Conservation (phyloP, 1,140 invertebrate genomes). For the Chironomus striatipennis region DNA sequence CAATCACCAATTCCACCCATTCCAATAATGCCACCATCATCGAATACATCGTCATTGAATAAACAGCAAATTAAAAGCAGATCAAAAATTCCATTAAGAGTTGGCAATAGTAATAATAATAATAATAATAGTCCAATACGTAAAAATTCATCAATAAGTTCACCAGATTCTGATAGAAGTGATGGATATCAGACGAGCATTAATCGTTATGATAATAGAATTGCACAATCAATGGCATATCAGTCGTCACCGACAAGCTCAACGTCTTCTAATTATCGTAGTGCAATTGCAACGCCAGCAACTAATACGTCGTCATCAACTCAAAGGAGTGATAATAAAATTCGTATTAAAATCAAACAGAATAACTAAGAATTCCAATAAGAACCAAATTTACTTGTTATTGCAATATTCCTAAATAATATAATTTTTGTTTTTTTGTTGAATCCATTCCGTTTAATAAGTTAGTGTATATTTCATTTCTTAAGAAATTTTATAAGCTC, state of each 20-base stretch:
- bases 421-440: too few relatives aligned
- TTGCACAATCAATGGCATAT: background rate
- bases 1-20: conserved; percentile 2
- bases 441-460: too few relatives aligned
- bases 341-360: conserved; percentile 8
- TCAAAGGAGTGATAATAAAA: conserved; percentile 4
- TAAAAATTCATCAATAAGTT: conserved; percentile 3
- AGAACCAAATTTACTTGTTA: too few relatives aligned
- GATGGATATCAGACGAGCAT: conserved; percentile 11
- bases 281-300: background rate
- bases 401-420: too few relatives aligned
- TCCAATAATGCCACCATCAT: background rate
- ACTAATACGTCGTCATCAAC: background rate
- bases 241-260: background rate
- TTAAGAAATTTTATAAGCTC: too few relatives aligned
- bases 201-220: background rate
- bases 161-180: conserved; percentile 15
- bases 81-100: conserved; percentile 10
- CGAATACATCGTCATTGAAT: background rate
- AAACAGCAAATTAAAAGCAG: background rate
- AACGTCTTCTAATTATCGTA: too few relatives aligned
- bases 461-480: too few relatives aligned
- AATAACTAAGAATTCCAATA: background rate
- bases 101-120: conserved; percentile 6
- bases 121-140: conserved; percentile 1